These are phyloP conservation scores for Amniataba percoides DNA, from an alignment of 2,797 vertebrate species.

Conservation along the genomic window DNA sequence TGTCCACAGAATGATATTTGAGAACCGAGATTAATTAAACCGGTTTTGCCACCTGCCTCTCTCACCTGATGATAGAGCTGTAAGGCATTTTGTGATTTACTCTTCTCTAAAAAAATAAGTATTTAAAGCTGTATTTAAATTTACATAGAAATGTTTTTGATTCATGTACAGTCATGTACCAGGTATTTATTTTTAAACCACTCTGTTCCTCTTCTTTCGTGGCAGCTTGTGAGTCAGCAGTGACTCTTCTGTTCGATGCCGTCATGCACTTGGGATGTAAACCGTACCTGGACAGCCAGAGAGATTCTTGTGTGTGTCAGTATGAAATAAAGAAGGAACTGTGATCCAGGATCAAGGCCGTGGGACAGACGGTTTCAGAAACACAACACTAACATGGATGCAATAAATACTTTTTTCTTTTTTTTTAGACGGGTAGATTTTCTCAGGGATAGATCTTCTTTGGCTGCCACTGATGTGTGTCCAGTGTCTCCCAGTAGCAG, in stretches of 20 bases:
- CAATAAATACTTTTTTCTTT: slow-evolving; percentile 1
- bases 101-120: background rate
- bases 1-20: background rate
- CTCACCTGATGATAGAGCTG: background rate
- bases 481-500: slow-evolving; percentile 3
- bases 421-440: slow-evolving; percentile 17
- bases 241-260: slow-evolving; percentile 93
- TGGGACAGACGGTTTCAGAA: slow-evolving; percentile 13
- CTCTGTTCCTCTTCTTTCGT: slow-evolving; percentile 12
- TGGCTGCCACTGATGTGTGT: slow-evolving; percentile 10
- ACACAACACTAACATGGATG: slow-evolving; percentile 1
- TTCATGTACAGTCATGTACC: background rate
- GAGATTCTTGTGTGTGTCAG: slow-evolving; percentile 91
- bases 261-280: slow-evolving; percentile 98
- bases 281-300: slow-evolving; percentile 97
- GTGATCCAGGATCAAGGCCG: slow-evolving; percentile 72
- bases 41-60: background rate
- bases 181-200: background rate
- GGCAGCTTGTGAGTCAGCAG: slow-evolving; percentile 94
- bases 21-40: background rate
- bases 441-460: slow-evolving; percentile 56
- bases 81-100: background rate
- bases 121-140: background rate
- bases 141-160: background rate
- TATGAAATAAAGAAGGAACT: slow-evolving; percentile 92